phyloP scores from a whole-genome alignment of 2,797 vertebrate species.

The Morelia viridis region DNA sequence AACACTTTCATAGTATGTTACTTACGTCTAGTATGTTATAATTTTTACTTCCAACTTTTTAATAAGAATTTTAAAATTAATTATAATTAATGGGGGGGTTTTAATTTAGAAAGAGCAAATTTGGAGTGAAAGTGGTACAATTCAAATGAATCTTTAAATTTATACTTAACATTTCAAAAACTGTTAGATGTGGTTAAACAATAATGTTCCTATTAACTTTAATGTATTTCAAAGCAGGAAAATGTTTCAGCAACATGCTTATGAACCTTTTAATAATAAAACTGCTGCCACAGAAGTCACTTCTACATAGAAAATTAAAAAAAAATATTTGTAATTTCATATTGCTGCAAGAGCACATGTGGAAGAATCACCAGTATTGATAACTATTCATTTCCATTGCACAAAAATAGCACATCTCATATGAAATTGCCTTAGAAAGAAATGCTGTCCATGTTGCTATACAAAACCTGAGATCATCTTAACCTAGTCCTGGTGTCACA shows the following conservation, averaged over 20 bases:
- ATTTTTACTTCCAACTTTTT: background rate
- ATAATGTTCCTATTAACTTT: background rate
- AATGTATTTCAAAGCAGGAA: background rate
- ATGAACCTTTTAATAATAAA: background rate
- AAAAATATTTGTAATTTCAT: background rate
- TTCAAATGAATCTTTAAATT: background rate
- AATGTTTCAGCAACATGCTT: background rate
- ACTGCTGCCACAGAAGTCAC: background rate
- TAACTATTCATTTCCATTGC: background rate
- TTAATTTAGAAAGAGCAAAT: background rate
- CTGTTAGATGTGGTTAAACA: background rate
- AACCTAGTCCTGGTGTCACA: background rate
- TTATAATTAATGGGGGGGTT: background rate
- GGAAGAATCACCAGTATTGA: background rate
- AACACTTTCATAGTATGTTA: background rate
- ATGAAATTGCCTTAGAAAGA: background rate
- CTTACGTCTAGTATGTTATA: background rate
- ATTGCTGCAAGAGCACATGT: background rate
- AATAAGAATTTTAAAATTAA: background rate
- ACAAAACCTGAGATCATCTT: background rate
- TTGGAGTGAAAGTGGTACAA: background rate
- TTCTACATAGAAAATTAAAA: background rate
- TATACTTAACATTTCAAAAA: background rate
- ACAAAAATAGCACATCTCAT: background rate
- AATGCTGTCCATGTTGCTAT: background rate